A percentile compares a stretch with the other conserved stretches of the same genome.
Evolutionary conservation across 1,140 invertebrate genomes (phyloP).

Genomic region (Oreohelix idahoensis): DNA sequence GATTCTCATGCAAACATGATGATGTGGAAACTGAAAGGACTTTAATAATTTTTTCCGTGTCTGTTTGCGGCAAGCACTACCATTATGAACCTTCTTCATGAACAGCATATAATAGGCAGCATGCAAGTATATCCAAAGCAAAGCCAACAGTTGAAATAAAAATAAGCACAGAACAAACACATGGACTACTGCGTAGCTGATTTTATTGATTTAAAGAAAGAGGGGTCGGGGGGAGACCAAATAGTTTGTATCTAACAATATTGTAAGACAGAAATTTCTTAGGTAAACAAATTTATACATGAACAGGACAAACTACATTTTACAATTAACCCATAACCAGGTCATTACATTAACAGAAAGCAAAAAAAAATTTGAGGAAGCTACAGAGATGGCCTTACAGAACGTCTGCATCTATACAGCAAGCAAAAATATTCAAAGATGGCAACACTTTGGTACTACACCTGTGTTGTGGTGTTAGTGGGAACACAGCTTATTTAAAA

Average conservation of each 20-base stretch:
- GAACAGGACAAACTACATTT: neutral
- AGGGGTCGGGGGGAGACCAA: neutral
- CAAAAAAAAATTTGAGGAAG: neutral
- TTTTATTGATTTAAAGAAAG: slow-evolving; percentile 3
- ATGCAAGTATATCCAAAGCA: slow-evolving; percentile 30
- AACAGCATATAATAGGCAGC: neutral
- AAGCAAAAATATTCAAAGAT: no score
- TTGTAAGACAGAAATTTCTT: neutral
- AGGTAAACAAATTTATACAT: neutral
- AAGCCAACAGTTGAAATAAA: neutral
- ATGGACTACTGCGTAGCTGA: neutral
- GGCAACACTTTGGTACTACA: no score
- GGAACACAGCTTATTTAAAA: no score
- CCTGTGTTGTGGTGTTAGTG: no score
- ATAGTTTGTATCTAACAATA: neutral
- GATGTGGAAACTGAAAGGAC: no score
- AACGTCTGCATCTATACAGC: no score
- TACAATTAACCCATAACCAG: neutral
- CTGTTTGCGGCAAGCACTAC: no score
- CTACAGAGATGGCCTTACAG: no score
- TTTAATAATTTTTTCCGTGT: no score
- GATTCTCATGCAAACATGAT: no score
- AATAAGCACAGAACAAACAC: slow-evolving; percentile 10
- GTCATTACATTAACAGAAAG: neutral
- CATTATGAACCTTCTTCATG: no score